phyloP scores from a whole-genome alignment of 2,797 vertebrate species.

The Delichon dasypus region DNA sequence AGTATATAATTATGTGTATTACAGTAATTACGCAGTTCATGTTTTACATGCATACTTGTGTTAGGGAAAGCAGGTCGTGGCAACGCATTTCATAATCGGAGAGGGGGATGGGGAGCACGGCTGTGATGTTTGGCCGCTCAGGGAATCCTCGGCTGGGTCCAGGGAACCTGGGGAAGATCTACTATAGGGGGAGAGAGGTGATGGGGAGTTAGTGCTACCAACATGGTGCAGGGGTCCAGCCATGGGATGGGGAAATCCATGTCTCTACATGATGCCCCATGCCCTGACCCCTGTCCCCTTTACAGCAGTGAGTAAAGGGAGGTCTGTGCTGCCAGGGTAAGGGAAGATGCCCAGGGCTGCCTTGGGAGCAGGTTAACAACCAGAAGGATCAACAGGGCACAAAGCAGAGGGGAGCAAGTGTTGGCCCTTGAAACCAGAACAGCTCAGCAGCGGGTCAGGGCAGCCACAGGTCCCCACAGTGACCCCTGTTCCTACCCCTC shows the following conservation, averaged over 20 bases:
- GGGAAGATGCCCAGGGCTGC: neutral
- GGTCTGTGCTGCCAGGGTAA: neutral
- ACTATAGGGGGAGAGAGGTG: neutral
- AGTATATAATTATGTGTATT: conserved; percentile 43
- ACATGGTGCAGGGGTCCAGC: neutral
- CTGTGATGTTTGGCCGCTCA: neutral
- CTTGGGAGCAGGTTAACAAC: neutral
- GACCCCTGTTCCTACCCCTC: neutral
- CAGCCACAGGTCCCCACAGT: neutral
- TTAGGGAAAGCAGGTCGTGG: conserved; percentile 38
- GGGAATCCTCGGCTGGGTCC: neutral
- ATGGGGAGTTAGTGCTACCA: neutral
- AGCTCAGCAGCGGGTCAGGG: neutral
- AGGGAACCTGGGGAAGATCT: neutral
- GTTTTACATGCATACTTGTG: conserved; percentile 19
- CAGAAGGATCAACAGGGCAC: neutral
- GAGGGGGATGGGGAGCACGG: neutral
- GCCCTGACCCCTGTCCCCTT: neutral
- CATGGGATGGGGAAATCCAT: neutral
- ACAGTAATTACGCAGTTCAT: conserved; percentile 11
- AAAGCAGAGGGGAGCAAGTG: neutral
- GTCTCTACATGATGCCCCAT: neutral
- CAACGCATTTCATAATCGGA: accelerated
- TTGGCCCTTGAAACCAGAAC: neutral
- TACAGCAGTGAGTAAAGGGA: neutral